Base-by-base conservation (phyloP, 2,888 invertebrate genomes). In the Sesia bembeciformis region DNA sequence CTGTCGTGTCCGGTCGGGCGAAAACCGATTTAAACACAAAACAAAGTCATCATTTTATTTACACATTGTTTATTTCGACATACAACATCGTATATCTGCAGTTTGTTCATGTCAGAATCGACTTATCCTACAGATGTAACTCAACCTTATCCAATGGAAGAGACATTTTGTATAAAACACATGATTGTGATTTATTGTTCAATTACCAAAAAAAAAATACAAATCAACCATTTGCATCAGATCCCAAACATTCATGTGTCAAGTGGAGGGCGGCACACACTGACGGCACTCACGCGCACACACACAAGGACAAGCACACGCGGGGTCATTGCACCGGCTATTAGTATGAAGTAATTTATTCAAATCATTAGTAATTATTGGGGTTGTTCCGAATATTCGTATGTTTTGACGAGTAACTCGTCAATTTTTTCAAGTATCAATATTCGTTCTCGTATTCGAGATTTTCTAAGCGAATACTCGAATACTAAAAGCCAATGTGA, bases 121-220 rank as follows among this genome's bases (percentile, higher is more conserved):
- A 76, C 87, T 87, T 88, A 87, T 56, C 63, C 82, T 83, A 76
- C 71, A 68, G 77, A 66, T 63, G 70, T 65, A 73, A 78, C 78
- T 84, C 80, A 81, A 78, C 72, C 83, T 83, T 85, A 84, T 72
- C 75, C 74, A 78, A 76, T 78, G 85, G 83, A 84, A 84, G 85
- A 84, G 84, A 86, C 78, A 77, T 69, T 76, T 79, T 73, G 81
- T 87, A 87, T 72, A 88, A 88, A 88, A 87, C 85, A 87, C 88
- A 87, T 86, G 86, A 87, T 87, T 87, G 78, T 73, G 81, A 74
- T 85, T 76, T 71, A 68, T 78, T 76, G 75, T 75, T 75, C 67
- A 68, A 79, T 77, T 78, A 74, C 75, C 82, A 83, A 80, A 78
- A 69, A 72, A n/a, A 68, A 74, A 75, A 78, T 84, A 85, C 77